Conservation (phyloP, 2,888 invertebrate genomes). For the Drosophila birchii region DNA sequence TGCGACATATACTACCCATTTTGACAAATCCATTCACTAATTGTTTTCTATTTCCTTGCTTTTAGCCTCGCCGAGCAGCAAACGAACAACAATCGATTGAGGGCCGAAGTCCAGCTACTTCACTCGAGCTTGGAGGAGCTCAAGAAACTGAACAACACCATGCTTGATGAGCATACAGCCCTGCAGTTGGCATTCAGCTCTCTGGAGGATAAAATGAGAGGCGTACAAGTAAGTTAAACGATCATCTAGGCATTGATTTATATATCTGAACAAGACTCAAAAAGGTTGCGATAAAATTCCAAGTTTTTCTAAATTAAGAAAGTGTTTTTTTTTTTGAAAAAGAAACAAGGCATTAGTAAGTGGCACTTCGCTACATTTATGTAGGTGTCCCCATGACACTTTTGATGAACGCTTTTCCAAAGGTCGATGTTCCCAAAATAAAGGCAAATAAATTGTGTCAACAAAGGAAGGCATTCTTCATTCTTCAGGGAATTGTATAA, state of each 20-base stretch:
- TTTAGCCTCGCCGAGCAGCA: slow-evolving; percentile 89
- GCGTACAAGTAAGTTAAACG: slow-evolving; percentile 88
- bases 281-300: slow-evolving; percentile 4
- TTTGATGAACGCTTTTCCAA: slow-evolving; percentile 4
- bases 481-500: neutral
- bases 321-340: slow-evolving; percentile 3
- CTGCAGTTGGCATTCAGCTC: slow-evolving; percentile 95
- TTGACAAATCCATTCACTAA: neutral
- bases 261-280: neutral
- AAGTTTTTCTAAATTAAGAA: slow-evolving; percentile 4
- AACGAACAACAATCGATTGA: slow-evolving; percentile 88
- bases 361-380: neutral
- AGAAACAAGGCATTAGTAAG: slow-evolving; percentile 6
- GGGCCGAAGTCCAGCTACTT: slow-evolving; percentile 90
- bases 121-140: slow-evolving; percentile 90
- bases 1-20: neutral
- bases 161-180: slow-evolving; percentile 97
- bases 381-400: slow-evolving; percentile 7
- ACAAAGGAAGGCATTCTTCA: neutral
- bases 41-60: slow-evolving; percentile 22
- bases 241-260: slow-evolving; percentile 22
- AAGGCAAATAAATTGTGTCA: neutral
- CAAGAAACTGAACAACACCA: slow-evolving; percentile 93
- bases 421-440: slow-evolving; percentile 8
- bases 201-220: slow-evolving; percentile 94